Base-by-base conservation (phyloP, 2,113 vertebrate species). In the Paedocypris sp. region DNA sequence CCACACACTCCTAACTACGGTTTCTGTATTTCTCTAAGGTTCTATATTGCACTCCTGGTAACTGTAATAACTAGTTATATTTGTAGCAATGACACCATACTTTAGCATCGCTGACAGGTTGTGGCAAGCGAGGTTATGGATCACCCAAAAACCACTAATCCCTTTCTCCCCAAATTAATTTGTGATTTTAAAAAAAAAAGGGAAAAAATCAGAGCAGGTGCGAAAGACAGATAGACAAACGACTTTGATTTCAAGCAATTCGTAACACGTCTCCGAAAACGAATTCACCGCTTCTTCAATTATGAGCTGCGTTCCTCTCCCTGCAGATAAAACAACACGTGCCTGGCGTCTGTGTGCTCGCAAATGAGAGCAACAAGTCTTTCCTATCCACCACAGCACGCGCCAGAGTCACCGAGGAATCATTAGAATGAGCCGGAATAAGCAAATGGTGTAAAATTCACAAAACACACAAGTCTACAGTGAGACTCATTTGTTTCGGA, bases 351-450 rank as follows among this genome's bases (percentile, higher is more conserved):
- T 29, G 38, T 11, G 5, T 5, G 2, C 18, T 45, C 39, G 28
- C 54, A 58, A 58, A 58, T 43, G 54, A 58, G 39, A 43, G 54
- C 54, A 58, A 58, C 54, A 58, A 43, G 54, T 58, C 39, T 58
- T 12, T 45, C 16, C 4, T 12, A 36, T 43, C 11, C 7, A 1
- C 35, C 10, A 7, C 7, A 31, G 18, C 39, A 42, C n/a, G 3
- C 36, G 12, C 28, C 38, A 11, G 38, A 58, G 54, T 16, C 54
- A 22, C 54, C 6, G 28, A 58, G 54, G 54, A 58, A 31, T 31
- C 39, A 58, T 58, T 58, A 58, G 54, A 58, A 9, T n/a, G 25
- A 58, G 39, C 38, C 32, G n/a, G 25, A 58, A 58, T 58, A 43
- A 42, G 54, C 38, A 58, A 58, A 58, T 42, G 54, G 38, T 43